Evolutionary conservation across 1,140 invertebrate species (phyloP), one percentile per base, ranked within the genome.

Genomic region (Apis cerana): DNA sequence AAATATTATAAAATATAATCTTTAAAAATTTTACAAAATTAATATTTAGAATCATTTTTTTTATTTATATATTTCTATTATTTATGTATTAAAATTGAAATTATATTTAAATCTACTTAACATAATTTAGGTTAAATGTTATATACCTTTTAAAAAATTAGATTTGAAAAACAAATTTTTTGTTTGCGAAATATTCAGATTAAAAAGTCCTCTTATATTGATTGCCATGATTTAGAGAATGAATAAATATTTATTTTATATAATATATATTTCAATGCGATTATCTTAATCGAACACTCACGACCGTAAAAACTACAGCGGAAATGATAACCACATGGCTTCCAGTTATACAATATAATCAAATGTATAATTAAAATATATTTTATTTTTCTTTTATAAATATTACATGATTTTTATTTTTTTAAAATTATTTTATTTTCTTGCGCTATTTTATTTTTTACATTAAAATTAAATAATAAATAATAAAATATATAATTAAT

Each of bases 91-190:
- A 12, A 58, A 19, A 19, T 21, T 7, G 10, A 48, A 54, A 3
- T 23, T 54, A 21, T 9, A 58, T 1, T 21, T 64, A 11, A 21
- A 33, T 13, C 1, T 21, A 19, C 0, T 21, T 17, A 9, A 21
- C 43, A 48, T 21, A 17, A 5, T 58, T 48, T 3, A 90, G 88
- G 87, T 89, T 90, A 89, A 19, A 68, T 7, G 48, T 83, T 85
- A 84, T 79, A 62, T 87, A 90, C 89, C 84, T 65, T 84, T 90
- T 17, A 80, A n/a, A n/a, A 85, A 23, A 48, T 48, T 81, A 70
- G 65, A 68, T 50, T 56, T 88, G 1, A 80, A 54, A 11, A 84
- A 0, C 1, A 43, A 5, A 62, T 75, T 81, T 2, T 52, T 81
- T 21, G 59, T 15, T 9, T 85, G 8, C 15, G 52, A 43, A 11